Evolutionary conservation across 1,140 invertebrate species (phyloP).

Genomic region (Acarapis woodi): DNA sequence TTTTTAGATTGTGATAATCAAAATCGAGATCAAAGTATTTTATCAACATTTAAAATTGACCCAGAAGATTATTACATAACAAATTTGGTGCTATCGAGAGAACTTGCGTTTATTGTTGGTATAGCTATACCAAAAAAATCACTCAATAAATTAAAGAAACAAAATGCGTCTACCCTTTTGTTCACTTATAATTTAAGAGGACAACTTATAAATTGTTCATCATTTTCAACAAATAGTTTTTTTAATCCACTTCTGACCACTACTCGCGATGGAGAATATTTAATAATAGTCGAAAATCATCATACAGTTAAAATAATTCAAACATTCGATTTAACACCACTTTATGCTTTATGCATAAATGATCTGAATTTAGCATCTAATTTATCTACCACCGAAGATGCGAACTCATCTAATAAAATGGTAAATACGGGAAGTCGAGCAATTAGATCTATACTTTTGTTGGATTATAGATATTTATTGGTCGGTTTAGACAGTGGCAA

Average conservation of each 20-base stretch:
- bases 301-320: slow-evolving; percentile 83
- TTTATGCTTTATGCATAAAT: slow-evolving; percentile 32
- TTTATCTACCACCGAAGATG: background rate
- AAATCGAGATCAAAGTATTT: background rate
- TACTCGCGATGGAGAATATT: slow-evolving; percentile 74
- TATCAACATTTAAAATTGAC: slow-evolving; percentile 1
- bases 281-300: slow-evolving; percentile 71
- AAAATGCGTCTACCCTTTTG: slow-evolving; percentile 1
- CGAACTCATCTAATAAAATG: background rate
- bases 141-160: background rate
- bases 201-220: slow-evolving; percentile 3
- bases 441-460: slow-evolving; percentile 11
- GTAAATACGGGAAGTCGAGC: background rate
- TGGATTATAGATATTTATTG: slow-evolving; percentile 51
- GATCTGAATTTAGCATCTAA: too few species aligned
- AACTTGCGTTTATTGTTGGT: slow-evolving; percentile 10
- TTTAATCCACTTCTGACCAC: slow-evolving; percentile 2
- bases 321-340: slow-evolving; percentile 75
- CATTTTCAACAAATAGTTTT: background rate
- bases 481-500: slow-evolving; percentile 87
- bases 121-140: slow-evolving; percentile 2
- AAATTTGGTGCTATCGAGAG: slow-evolving; percentile 7
- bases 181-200: slow-evolving; percentile 10
- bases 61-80: slow-evolving; percentile 8
- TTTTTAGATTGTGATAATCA: too few species aligned